phyloP scores from a whole-genome alignment of 2,113 vertebrate genomes.

The Noctilio leporinus region DNA sequence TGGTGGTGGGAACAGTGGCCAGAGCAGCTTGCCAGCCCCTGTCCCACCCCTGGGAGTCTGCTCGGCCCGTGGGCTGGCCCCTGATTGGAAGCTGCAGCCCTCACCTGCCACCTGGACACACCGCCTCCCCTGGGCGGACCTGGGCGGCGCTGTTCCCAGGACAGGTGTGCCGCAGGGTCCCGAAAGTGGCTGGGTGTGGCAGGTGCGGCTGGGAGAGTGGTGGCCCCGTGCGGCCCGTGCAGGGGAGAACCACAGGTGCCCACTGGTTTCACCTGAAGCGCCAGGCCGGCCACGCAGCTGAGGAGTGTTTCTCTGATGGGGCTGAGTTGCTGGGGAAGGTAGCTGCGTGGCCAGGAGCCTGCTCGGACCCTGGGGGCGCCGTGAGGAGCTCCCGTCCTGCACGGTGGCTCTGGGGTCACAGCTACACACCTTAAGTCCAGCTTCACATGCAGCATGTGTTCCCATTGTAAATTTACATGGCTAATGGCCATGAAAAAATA shows the following conservation, averaged over 20 bases:
- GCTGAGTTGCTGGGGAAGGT: neutral
- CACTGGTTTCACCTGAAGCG: neutral
- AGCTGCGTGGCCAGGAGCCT: neutral
- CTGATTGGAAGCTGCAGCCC: too few species aligned
- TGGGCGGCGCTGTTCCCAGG: too few species aligned
- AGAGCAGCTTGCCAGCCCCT: too few species aligned
- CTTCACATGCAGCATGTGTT: too few species aligned
- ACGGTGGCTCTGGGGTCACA: fast-evolving
- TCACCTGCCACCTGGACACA: neutral
- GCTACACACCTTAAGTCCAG: fast-evolving
- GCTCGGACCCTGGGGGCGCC: fast-evolving
- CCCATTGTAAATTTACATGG: neutral
- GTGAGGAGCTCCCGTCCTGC: neutral
- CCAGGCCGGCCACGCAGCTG: fast-evolving
- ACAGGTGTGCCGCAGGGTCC: too few species aligned
- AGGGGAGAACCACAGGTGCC: neutral
- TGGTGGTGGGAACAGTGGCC: too few species aligned
- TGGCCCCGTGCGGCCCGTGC: fast-evolving
- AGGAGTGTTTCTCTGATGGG: fast-evolving
- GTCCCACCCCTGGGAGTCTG: too few species aligned
- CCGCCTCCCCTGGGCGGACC: too few species aligned
- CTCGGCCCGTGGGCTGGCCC: too few species aligned
- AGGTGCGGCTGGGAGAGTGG: fast-evolving
- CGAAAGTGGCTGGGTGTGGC: fast-evolving
- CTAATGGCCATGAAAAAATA: too few species aligned